Conservation (phyloP, 2,888 invertebrate genomes). For the Drosophila acutilabella region DNA sequence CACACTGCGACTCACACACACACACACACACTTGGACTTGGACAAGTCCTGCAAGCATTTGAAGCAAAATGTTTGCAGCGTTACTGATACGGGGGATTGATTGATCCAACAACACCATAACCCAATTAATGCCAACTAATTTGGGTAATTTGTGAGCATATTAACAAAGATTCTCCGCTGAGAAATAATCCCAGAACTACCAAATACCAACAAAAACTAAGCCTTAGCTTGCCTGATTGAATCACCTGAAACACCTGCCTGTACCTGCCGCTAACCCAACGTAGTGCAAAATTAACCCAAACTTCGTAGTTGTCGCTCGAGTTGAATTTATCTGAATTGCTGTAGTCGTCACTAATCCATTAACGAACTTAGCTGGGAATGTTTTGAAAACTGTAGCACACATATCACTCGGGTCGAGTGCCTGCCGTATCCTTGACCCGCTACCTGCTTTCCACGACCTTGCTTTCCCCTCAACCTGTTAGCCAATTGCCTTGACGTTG, state of each 20-base stretch:
- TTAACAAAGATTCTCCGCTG: slow-evolving; percentile 26
- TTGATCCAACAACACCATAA: slow-evolving; percentile 13
- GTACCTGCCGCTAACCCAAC: slow-evolving; percentile 38
- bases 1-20: slow-evolving; percentile 1
- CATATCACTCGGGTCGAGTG: slow-evolving; percentile 33
- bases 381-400: slow-evolving; percentile 18
- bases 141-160: slow-evolving; percentile 15
- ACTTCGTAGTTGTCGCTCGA: neutral
- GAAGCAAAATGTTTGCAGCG: slow-evolving; percentile 16
- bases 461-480: slow-evolving; percentile 15
- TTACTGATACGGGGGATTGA: neutral
- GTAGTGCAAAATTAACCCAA: slow-evolving; percentile 59
- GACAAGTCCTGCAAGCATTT: slow-evolving; percentile 21
- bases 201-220: neutral
- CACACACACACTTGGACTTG: slow-evolving; percentile 4
- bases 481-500: slow-evolving; percentile 61
- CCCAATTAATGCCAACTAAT: slow-evolving; percentile 43
- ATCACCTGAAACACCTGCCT: slow-evolving; percentile 11
- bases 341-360: slow-evolving; percentile 65
- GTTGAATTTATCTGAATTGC: slow-evolving; percentile 11
- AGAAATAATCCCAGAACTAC: neutral
- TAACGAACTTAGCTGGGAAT: slow-evolving; percentile 37
- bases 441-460: neutral
- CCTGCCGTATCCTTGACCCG: slow-evolving; percentile 11
- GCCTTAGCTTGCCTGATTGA: slow-evolving; percentile 44